A percentile compares a stretch with the other conserved stretches of the same genome.
These are phyloP conservation scores for Dermatemys mawii DNA, from an alignment of 2,113 vertebrate genomes.

Conservation along the genomic window DNA sequence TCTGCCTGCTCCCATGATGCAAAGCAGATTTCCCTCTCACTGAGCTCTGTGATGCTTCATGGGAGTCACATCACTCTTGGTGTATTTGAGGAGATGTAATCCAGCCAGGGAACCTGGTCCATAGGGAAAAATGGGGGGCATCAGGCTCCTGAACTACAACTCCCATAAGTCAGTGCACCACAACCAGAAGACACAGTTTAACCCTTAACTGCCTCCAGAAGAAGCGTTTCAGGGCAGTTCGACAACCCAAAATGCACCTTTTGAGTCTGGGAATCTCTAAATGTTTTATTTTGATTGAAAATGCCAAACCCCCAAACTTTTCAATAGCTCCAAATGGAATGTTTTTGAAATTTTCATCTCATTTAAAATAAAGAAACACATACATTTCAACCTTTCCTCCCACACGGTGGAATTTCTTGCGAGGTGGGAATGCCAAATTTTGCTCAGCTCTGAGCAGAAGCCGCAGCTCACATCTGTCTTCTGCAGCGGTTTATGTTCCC, in stretches of 20 bases:
- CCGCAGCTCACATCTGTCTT: fast-evolving
- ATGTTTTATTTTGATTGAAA: neutral
- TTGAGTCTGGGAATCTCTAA: neutral
- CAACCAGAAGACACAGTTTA: neutral
- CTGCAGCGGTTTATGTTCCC: neutral
- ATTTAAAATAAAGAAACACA: neutral
- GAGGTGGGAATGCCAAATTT: neutral
- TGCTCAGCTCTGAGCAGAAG: neutral
- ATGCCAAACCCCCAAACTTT: neutral
- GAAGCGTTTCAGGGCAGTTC: neutral
- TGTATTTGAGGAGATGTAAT: neutral
- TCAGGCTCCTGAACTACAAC: neutral
- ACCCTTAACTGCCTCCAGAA: neutral
- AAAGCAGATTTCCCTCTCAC: neutral
- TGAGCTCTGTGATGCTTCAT: neutral
- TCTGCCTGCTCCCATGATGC: neutral
- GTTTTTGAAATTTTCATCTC: neutral
- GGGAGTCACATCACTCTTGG: neutral
- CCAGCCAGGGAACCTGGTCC: neutral
- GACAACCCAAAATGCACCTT: neutral
- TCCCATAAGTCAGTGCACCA: neutral
- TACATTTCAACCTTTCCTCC: neutral
- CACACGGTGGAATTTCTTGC: neutral
- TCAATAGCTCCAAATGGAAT: neutral
- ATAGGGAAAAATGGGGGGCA: neutral